These are phyloP conservation scores for Zosterops lateralis DNA, from an alignment of 2,113 vertebrate species.

Conservation along the genomic window DNA sequence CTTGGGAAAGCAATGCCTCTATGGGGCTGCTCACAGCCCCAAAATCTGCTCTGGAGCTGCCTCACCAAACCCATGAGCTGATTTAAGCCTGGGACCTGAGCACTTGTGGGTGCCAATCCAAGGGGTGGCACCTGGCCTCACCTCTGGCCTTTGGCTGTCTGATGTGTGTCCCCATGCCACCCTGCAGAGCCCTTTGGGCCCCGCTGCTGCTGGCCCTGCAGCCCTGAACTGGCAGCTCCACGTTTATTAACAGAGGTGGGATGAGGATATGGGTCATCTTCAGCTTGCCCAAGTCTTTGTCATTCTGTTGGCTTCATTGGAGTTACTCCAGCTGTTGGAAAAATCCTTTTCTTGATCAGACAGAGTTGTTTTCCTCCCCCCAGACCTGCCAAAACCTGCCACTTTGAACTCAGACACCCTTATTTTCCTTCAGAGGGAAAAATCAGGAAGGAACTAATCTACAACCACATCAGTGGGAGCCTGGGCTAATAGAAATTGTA, in stretches of 20 bases:
- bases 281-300: background rate
- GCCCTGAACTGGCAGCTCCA: fast-evolving
- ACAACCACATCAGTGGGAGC: background rate
- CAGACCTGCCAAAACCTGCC: background rate
- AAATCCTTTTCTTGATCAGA: background rate
- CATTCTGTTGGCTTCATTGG: background rate
- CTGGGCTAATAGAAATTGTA: background rate
- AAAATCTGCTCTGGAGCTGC: background rate
- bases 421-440: background rate
- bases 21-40: background rate
- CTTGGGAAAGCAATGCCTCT: background rate
- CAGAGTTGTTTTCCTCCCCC: background rate
- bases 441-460: background rate
- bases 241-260: fast-evolving
- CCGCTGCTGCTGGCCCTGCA: fast-evolving
- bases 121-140: background rate
- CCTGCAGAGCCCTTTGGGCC: background rate
- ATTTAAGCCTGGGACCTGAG: background rate
- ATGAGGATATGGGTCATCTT: background rate
- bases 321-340: background rate
- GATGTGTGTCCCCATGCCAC: fast-evolving
- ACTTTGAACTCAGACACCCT: background rate
- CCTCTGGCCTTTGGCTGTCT: background rate
- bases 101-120: fast-evolving
- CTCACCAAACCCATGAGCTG: fast-evolving